Conservation (phyloP, 2,113 vertebrate genomes). For the Brachyistius frenatus region DNA sequence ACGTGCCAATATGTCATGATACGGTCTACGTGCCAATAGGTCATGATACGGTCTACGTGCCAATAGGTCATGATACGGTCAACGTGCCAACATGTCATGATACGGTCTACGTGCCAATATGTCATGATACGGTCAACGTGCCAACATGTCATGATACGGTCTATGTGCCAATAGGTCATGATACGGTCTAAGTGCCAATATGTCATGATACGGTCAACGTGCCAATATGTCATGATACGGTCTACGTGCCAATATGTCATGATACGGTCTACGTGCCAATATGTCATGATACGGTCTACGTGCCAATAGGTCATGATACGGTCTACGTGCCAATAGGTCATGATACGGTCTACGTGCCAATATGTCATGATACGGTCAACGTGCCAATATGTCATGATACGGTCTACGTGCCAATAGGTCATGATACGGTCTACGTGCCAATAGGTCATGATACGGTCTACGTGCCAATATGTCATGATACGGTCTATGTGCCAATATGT, state of each 20-base stretch:
- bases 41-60: neutral
- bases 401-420: conserved; percentile 2
- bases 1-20: neutral
- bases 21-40: neutral
- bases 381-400: conserved; percentile 17
- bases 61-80: neutral
- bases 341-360: conserved; percentile 14
- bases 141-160: neutral
- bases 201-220: conserved; percentile 9
- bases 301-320: neutral
- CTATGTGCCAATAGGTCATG: neutral
- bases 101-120: neutral
- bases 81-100: conserved; percentile 8
- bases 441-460: neutral
- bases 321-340: neutral
- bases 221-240: neutral
- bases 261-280: neutral
- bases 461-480: neutral
- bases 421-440: neutral
- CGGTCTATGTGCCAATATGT: conserved; percentile 12
- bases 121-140: conserved; percentile 10
- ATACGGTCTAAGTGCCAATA: neutral
- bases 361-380: neutral
- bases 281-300: neutral
- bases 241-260: conserved; percentile 7